Conservation (phyloP, 2,113 vertebrate genomes). For the Heliornis fulica region DNA sequence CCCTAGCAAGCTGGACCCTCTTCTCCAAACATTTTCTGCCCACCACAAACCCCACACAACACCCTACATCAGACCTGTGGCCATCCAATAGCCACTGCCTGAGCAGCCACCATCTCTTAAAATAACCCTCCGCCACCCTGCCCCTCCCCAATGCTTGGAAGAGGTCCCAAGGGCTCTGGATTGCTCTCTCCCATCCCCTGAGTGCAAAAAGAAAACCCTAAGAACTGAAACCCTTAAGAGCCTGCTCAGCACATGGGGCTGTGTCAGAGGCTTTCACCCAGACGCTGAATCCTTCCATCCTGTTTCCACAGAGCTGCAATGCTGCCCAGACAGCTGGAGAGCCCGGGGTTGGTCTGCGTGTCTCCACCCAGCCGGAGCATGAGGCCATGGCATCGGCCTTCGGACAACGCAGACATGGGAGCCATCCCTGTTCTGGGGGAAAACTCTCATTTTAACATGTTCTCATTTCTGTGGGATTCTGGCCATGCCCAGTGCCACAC, state of each 20-base stretch:
- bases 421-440: background rate
- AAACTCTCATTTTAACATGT: background rate
- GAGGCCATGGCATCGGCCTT: rapidly evolving
- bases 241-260: background rate
- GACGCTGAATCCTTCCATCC: background rate
- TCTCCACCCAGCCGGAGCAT: background rate
- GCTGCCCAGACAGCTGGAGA: background rate
- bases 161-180: background rate
- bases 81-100: background rate
- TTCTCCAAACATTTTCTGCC: background rate
- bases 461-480: background rate
- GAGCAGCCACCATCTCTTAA: background rate
- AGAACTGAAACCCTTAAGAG: background rate
- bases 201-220: too few species aligned
- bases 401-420: background rate
- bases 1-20: background rate
- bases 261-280: background rate
- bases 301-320: rapidly evolving
- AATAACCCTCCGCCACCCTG: background rate
- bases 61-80: rapidly evolving
- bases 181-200: background rate
- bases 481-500: background rate
- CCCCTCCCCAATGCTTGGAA: background rate
- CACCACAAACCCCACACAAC: rapidly evolving
- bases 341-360: background rate